phyloP scores from a whole-genome alignment of 2,113 vertebrate species.

The Tragelaphus imberbis region DNA sequence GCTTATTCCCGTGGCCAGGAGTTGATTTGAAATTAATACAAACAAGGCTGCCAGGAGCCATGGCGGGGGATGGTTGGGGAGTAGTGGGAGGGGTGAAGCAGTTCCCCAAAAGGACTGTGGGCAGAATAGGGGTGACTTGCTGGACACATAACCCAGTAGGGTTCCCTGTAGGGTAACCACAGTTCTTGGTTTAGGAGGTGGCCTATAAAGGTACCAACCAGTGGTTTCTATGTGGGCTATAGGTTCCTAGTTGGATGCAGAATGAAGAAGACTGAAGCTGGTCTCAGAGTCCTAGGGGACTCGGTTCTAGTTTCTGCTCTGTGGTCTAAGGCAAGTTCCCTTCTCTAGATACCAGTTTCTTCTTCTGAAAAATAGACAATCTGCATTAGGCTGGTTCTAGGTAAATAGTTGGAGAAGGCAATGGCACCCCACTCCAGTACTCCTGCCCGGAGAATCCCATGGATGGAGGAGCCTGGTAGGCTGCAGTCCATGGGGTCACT shows the following conservation, averaged over 20 bases:
- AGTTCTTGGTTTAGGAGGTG: neutral
- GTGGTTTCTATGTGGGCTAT: neutral
- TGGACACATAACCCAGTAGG: neutral
- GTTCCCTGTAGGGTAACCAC: neutral
- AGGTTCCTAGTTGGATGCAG: neutral
- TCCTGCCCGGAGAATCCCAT: too few relatives aligned
- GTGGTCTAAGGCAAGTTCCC: neutral
- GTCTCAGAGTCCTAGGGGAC: neutral
- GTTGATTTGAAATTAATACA: neutral
- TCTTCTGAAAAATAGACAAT: neutral
- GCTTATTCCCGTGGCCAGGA: accelerated
- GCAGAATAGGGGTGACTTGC: neutral
- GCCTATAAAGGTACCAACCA: neutral
- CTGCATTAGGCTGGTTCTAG: neutral
- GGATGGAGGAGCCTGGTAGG: accelerated
- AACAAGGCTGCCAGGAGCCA: neutral
- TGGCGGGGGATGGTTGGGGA: too few relatives aligned
- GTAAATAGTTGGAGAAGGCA: neutral
- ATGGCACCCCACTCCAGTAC: too few relatives aligned
- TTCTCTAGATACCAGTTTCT: neutral
- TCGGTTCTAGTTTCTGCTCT: neutral
- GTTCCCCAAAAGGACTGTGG: neutral
- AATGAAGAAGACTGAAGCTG: neutral
- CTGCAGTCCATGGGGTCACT: too few relatives aligned
- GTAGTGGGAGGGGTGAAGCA: accelerated